A percentile compares a stretch with the other conserved stretches of the same genome.
These are phyloP conservation scores for Cinclus cinclus DNA, from an alignment of 2,113 vertebrate species.

Conservation along the genomic window DNA sequence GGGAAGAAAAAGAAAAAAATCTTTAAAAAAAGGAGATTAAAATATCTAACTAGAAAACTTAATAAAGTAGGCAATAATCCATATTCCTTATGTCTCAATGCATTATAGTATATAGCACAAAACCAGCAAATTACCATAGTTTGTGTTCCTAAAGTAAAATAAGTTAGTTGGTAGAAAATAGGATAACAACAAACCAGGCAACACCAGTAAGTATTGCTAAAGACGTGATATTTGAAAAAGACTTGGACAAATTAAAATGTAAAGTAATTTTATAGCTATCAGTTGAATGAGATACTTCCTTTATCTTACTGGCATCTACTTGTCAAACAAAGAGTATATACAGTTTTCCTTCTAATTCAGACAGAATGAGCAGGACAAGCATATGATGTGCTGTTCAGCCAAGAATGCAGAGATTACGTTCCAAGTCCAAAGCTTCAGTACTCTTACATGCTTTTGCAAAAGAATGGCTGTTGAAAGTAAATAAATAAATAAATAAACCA, in stretches of 20 bases:
- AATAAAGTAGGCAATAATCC: background rate
- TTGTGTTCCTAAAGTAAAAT: background rate
- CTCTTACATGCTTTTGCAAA: background rate
- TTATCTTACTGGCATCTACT: background rate
- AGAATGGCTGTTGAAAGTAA: background rate
- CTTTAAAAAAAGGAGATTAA: background rate
- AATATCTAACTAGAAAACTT: background rate
- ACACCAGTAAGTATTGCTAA: background rate
- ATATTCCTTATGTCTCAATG: background rate
- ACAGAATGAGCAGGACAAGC: background rate
- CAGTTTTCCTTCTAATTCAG: background rate
- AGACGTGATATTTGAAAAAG: background rate
- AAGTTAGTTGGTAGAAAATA: background rate
- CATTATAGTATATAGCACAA: background rate
- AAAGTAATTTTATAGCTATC: background rate
- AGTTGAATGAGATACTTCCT: background rate
- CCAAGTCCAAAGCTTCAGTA: background rate
- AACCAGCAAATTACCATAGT: background rate
- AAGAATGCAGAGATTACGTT: background rate
- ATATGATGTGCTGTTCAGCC: background rate
- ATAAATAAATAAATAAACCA: background rate
- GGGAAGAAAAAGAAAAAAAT: fast-evolving
- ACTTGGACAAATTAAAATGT: background rate
- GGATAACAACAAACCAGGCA: background rate
- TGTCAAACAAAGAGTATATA: background rate